A percentile compares a stretch with the other conserved stretches of the same genome.
Conservation (phyloP, 2,888 invertebrate genomes). For the Aromia moschata region DNA sequence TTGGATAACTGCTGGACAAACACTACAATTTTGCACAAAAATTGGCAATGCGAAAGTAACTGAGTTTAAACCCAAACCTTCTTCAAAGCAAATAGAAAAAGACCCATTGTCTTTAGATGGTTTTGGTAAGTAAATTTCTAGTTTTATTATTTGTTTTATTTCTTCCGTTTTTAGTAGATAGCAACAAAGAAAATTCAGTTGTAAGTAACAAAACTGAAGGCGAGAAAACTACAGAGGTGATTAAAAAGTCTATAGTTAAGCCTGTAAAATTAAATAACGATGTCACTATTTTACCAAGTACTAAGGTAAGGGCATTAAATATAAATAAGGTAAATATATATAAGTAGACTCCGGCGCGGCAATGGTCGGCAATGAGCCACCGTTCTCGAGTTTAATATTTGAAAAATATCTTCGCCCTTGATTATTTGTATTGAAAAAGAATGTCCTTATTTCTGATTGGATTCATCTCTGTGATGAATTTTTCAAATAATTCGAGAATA, state of each 20-base stretch:
- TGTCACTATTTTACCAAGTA: conserved; percentile 45
- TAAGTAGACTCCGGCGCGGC: no score
- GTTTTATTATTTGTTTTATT: neutral
- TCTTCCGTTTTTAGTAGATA: conserved; percentile 40
- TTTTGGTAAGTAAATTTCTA: conserved; percentile 28
- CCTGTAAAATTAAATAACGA: conserved; percentile 49
- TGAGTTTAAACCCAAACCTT: conserved; percentile 57
- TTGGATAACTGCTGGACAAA: conserved; percentile 83
- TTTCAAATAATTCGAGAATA: no score
- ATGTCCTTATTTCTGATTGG: no score
- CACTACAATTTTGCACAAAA: conserved; percentile 76
- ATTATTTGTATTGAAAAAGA: no score
- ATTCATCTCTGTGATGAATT: no score
- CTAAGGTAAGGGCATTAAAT: conserved; percentile 43
- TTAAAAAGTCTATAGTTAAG: conserved; percentile 45
- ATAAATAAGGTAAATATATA: no score
- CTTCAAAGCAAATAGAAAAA: conserved; percentile 25
- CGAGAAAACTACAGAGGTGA: conserved; percentile 28
- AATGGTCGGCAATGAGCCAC: no score
- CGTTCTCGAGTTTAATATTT: no score
- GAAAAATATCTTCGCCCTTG: no score
- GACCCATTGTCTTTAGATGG: conserved; percentile 46
- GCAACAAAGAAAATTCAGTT: conserved; percentile 48
- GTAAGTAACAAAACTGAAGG: conserved; percentile 11
- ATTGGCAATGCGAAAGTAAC: conserved; percentile 75